phyloP scores from a whole-genome alignment of 2,113 vertebrate genomes.

The Brachypodius melanocephalos region DNA sequence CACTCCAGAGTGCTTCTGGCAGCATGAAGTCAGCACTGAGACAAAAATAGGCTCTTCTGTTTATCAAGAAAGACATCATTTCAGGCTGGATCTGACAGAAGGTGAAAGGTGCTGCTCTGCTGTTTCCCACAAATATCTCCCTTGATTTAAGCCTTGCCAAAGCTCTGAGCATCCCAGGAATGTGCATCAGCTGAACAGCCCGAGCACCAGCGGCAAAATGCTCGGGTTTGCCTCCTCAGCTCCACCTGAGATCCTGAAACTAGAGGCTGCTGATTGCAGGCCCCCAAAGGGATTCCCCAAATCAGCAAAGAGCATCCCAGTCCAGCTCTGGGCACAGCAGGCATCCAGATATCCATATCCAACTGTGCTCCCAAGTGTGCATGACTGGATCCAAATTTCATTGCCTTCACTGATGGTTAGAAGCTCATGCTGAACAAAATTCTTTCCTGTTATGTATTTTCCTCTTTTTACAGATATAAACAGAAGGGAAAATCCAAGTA shows the following conservation, averaged over 20 bases:
- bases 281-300: neutral
- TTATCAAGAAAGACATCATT: neutral
- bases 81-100: neutral
- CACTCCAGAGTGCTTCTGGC: neutral
- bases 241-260: neutral
- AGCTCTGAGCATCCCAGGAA: neutral
- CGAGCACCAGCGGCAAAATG: neutral
- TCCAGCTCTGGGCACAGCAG: neutral
- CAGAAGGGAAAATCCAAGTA: neutral
- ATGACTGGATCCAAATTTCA: neutral
- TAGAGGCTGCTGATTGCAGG: neutral
- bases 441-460: neutral
- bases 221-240: neutral
- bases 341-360: neutral
- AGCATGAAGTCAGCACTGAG: neutral
- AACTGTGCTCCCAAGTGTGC: neutral
- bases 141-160: neutral
- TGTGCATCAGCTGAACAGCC: neutral
- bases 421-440: neutral
- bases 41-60: neutral
- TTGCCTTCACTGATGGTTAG: neutral
- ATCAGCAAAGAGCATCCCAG: neutral
- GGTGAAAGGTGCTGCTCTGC: neutral
- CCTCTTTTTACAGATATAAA: neutral
- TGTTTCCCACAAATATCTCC: neutral